Percentiles rank a stretch among this genome's conserved stretches.
Conservation (phyloP, 2,797 vertebrate genomes). For the Eupleurogrammus muticus region DNA sequence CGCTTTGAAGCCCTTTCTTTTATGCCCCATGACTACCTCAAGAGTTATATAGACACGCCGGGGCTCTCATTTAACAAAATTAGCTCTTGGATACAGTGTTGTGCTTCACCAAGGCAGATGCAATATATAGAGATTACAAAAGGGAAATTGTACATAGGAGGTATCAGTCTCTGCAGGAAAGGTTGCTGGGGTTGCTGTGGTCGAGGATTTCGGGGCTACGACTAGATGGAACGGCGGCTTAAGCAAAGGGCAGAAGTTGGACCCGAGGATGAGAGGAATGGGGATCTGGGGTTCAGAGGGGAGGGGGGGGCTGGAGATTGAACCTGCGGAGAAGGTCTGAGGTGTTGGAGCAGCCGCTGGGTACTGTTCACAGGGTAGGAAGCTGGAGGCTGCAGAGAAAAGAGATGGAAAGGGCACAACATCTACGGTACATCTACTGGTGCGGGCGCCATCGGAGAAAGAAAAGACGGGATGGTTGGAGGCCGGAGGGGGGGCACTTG, state of each 20-base stretch:
- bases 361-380: constrained; percentile 58
- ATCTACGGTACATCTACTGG: constrained; percentile 78
- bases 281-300: constrained; percentile 36
- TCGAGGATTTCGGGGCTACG: constrained; percentile 59
- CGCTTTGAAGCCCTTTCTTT: constrained; percentile 79
- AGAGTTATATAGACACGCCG: constrained; percentile 52
- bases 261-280: constrained; percentile 46
- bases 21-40: constrained; percentile 58
- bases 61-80: constrained; percentile 58
- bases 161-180: constrained; percentile 68
- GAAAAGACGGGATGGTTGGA: constrained; percentile 62
- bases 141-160: constrained; percentile 52
- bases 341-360: constrained; percentile 58
- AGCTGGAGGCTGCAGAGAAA: constrained; percentile 58
- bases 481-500: constrained; percentile 62
- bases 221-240: constrained; percentile 42
- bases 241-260: constrained; percentile 56
- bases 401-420: constrained; percentile 64
- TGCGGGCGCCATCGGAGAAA: constrained; percentile 69
- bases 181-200: constrained; percentile 51
- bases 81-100: constrained; percentile 72
- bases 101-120: constrained; percentile 78
- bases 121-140: constrained; percentile 66
- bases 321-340: constrained; percentile 60
- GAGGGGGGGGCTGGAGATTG: constrained; percentile 35